Base-by-base conservation (phyloP, 2,797 vertebrate species). In the Buceros bicornis region DNA sequence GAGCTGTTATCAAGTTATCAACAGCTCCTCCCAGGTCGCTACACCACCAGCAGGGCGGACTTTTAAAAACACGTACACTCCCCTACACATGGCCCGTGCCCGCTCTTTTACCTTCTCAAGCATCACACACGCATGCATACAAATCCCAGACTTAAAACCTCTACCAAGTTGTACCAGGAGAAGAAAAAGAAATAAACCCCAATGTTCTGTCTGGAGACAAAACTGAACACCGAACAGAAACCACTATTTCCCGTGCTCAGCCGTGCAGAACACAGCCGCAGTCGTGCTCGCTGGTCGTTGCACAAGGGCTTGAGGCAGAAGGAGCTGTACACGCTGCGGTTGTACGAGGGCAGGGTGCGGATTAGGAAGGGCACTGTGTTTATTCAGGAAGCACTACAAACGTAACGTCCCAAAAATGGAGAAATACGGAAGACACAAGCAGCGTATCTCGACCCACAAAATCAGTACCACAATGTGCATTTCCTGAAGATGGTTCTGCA, bases 41-140 rank as follows among this genome's bases (percentile, higher is more conserved):
- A 26, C 56, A 2, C 6, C 1, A 6, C 25, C 21, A 12, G 40
- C 4, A 35, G 3, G 1, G 3, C 57, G 21, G 21, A 10, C 47
- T 31, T 21, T 21, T 12, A 26, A 31, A n/a, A 54, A 22, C 3
- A 54, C 18, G 8, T 2, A 16, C 0, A 2, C 33, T 21, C 29
- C 66, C 61, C 67, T 21, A 13, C 8, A 33, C 5, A 17, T 11
- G 17, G n/a, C 31, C 79, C 40, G 29, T 5, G 25, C 31, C 87
- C 31, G 3, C 14, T 35, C 5, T 13, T 43, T 37, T 5, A 33
- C 25, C 69, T 72, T 29, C 50, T 11, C 19, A 26, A n/a, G 54
- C 73, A 66, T 4, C 25, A 56, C 2, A 50, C 3, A 37, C 20
- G 11, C 24, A n/a, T 1, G 3, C 53, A 28, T 4, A 57, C 28